A percentile compares a stretch with the other conserved stretches of the same genome.
These are phyloP conservation scores for Lerema accius DNA, from an alignment of 1,140 invertebrate genomes.

Conservation along the genomic window DNA sequence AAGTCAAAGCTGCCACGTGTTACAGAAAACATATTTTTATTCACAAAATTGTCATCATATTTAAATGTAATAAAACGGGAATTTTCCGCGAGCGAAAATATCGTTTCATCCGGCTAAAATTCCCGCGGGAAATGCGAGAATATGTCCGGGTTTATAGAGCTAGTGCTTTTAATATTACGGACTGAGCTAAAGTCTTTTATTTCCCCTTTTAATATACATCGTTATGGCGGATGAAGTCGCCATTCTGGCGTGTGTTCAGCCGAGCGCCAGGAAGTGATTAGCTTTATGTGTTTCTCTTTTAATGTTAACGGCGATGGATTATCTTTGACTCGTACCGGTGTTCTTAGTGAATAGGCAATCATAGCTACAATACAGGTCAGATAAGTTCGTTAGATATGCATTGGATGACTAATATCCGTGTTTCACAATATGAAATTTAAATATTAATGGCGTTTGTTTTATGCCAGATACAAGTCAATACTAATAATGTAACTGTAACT, in stretches of 20 bases:
- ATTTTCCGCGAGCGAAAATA: conserved; percentile 21
- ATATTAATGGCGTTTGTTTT: too few species aligned
- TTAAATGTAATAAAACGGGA: conserved; percentile 32
- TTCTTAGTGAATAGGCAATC: conserved; percentile 7
- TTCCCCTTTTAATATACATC: conserved; percentile 25
- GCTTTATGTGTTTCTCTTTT: conserved; percentile 11
- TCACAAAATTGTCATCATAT: conserved; percentile 32
- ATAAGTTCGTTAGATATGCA: conserved; percentile 2
- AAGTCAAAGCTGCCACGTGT: conserved; percentile 8
- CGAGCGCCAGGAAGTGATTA: conserved; percentile 11
- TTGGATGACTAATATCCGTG: not conserved
- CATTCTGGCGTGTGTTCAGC: conserved; percentile 12
- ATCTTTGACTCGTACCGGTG: not conserved
- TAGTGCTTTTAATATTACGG: conserved; percentile 28
- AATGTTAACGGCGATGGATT: conserved; percentile 11
- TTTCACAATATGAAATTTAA: conserved; percentile 26
- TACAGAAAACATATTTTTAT: conserved; percentile 31
- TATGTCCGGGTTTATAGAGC: conserved; percentile 27
- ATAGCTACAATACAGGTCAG: conserved; percentile 12
- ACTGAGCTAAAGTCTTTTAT: conserved; percentile 24
- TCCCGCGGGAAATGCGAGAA: conserved; percentile 20
- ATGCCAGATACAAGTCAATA: too few species aligned
- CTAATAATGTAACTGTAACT: too few species aligned
- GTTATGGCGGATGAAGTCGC: conserved; percentile 11
- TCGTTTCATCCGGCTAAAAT: conserved; percentile 4